Conservation (phyloP, 2,113 vertebrate genomes). For the Saccopteryx bilineata region DNA sequence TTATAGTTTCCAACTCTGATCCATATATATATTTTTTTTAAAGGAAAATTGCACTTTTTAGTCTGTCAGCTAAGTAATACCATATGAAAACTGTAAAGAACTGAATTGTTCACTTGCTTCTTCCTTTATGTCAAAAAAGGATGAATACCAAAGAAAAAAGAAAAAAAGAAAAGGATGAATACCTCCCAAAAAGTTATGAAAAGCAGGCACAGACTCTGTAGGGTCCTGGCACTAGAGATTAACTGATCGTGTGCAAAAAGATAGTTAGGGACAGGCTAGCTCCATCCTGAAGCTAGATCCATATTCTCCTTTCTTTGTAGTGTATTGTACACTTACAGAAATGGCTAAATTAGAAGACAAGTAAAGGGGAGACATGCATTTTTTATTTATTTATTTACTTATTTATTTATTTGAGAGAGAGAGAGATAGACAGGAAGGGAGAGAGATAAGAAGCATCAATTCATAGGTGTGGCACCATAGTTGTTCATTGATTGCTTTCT, state of each 20-base stretch:
- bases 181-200: conserved; percentile 22
- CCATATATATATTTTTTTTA: conserved; percentile 72
- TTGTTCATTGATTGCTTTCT: too few relatives aligned
- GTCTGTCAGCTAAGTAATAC: background rate
- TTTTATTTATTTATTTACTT: too few relatives aligned
- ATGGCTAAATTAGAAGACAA: background rate
- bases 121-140: conserved; percentile 51
- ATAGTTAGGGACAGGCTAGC: background rate
- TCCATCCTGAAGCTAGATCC: conserved; percentile 6
- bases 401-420: too few relatives aligned
- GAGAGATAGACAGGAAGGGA: too few relatives aligned
- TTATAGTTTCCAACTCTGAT: conserved; percentile 76
- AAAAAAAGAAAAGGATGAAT: conserved; percentile 71
- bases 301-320: background rate
- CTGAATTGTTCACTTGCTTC: conserved; percentile 31
- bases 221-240: background rate
- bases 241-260: background rate
- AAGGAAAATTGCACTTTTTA: background rate
- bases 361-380: background rate
- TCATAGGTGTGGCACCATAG: too few relatives aligned
- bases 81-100: conserved; percentile 81
- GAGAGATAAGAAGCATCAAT: too few relatives aligned
- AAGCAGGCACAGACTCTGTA: background rate
- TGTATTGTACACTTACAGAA: background rate
- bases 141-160: conserved; percentile 71